A percentile compares a stretch with the other conserved stretches of the same genome.
Evolutionary conservation across 2,113 vertebrate species (phyloP).

Genomic region (Bothrops jararaca): DNA sequence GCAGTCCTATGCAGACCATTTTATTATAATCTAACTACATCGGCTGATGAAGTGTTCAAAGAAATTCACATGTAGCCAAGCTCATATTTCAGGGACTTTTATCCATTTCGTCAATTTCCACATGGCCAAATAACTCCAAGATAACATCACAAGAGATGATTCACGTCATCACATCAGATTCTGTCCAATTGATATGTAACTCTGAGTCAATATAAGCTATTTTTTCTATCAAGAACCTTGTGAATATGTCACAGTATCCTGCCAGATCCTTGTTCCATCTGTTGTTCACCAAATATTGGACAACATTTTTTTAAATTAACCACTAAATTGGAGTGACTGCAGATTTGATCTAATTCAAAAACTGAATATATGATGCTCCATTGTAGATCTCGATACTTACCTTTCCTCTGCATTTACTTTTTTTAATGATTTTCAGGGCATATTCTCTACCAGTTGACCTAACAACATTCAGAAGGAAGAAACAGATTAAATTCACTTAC

Average conservation of each 20-base stretch:
- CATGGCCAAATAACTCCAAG: not conserved
- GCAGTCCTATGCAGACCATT: not conserved
- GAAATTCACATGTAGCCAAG: not conserved
- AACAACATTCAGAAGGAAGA: conserved; percentile 35
- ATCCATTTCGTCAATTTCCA: not conserved
- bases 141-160: not conserved
- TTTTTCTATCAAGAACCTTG: not conserved
- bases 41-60: not conserved
- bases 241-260: not conserved
- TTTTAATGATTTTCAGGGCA: conserved; percentile 97
- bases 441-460: conserved; percentile 92
- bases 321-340: conserved; percentile 1
- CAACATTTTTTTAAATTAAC: not conserved
- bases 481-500: not conserved
- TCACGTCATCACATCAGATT: not conserved
- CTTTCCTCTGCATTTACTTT: conserved; percentile 96
- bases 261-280: not conserved
- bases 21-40: not conserved
- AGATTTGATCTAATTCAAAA: not conserved
- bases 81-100: not conserved
- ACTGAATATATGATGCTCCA: not conserved
- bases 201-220: not conserved
- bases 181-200: not conserved
- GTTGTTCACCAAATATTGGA: not conserved
- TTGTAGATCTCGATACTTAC: conserved; percentile 66